Conservation (phyloP, 2,888 invertebrate species). For the Gastrophysa polygoni region DNA sequence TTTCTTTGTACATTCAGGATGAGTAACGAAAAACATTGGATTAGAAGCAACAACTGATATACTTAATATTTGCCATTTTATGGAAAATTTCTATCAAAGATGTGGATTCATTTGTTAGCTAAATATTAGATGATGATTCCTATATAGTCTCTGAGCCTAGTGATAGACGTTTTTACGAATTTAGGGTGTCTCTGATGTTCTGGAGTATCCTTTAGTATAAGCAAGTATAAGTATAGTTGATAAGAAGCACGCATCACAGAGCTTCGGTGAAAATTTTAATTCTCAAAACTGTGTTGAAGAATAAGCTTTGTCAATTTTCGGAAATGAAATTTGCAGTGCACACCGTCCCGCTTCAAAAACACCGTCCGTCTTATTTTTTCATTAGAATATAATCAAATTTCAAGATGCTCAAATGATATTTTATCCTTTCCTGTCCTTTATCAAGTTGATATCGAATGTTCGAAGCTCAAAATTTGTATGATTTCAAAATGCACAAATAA, state of each 20-base stretch:
- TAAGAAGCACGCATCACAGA: background rate
- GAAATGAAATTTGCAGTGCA: background rate
- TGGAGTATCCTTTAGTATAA: background rate
- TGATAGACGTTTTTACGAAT: background rate
- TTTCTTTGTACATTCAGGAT: no score
- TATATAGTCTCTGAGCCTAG: background rate
- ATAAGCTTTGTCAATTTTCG: no score
- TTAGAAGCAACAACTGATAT: no score
- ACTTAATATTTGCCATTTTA: no score
- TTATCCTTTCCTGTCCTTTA: background rate
- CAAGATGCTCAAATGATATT: background rate
- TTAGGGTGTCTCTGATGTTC: background rate
- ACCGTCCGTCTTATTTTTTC: background rate
- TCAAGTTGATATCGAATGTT: background rate
- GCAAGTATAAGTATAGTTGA: background rate
- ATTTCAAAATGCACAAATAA: constrained; percentile 10
- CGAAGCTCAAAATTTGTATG: background rate
- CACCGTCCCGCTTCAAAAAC: background rate
- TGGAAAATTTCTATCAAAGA: background rate
- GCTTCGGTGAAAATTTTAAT: no score
- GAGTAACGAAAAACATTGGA: no score
- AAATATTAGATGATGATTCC: background rate
- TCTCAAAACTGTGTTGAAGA: no score
- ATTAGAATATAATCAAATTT: background rate
- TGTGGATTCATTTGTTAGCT: background rate